These are phyloP conservation scores for Amphiprion percula DNA, from an alignment of 2,113 vertebrate species.

Conservation along the genomic window DNA sequence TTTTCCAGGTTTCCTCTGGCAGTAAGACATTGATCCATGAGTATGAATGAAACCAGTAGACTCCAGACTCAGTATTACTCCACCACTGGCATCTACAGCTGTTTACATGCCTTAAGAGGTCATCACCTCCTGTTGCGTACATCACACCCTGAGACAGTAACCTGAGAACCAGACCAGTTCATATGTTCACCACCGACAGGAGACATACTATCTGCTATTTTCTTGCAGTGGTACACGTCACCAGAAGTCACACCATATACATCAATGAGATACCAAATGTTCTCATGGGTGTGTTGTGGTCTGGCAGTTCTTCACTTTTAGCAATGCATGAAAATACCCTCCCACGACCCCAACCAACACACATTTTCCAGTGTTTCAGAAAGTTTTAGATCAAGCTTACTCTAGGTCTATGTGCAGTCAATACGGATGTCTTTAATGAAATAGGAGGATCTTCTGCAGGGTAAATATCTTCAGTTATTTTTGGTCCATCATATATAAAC, in stretches of 20 bases:
- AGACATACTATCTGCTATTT: no score
- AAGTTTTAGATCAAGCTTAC: not conserved
- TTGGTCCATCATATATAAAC: slow-evolving; percentile 1
- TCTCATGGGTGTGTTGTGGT: no score
- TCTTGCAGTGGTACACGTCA: no score
- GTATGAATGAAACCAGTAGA: not conserved
- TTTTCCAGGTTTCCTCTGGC: not conserved
- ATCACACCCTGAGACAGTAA: not conserved
- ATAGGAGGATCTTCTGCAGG: not conserved
- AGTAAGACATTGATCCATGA: not conserved
- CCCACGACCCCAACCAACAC: not conserved
- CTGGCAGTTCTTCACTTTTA: not conserved
- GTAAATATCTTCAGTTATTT: slow-evolving; percentile 9
- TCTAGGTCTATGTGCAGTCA: not conserved
- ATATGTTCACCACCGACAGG: no score
- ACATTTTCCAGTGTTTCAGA: not conserved
- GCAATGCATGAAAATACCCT: not conserved
- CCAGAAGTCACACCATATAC: no score
- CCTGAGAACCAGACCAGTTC: no score
- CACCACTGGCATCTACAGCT: no score
- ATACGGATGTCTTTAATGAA: not conserved
- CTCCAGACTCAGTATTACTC: no score
- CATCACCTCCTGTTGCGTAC: not conserved
- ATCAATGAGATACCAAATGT: no score
- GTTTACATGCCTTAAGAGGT: not conserved